These are phyloP conservation scores for Salmo trutta DNA, from an alignment of 2,797 vertebrate genomes.

Conservation along the genomic window DNA sequence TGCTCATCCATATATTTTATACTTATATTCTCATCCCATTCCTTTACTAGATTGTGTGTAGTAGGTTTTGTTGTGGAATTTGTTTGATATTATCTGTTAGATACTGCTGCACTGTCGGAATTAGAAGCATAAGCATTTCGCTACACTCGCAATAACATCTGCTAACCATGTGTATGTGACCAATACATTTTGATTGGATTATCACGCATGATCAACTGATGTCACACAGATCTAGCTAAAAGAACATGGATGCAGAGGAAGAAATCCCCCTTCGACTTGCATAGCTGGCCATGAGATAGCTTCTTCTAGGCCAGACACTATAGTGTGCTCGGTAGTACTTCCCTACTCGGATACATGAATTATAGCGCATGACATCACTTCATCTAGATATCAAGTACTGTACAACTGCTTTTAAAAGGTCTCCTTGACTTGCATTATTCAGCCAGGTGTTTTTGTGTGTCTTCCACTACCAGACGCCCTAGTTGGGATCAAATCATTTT, in stretches of 20 bases:
- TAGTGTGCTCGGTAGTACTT: neutral
- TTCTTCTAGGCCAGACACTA: neutral
- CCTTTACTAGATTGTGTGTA: no score
- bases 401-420: neutral
- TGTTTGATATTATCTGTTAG: no score
- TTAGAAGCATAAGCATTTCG: no score
- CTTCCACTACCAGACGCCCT: neutral
- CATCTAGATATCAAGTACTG: neutral
- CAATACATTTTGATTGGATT: neutral
- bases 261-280: no score
- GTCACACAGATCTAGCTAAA: neutral
- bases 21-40: no score
- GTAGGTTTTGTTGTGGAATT: no score
- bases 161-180: no score
- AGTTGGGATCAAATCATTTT: neutral
- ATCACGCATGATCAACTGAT: neutral
- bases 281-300: neutral
- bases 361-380: neutral
- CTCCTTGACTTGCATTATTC: neutral
- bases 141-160: no score
- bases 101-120: no score
- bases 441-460: neutral
- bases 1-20: no score
- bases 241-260: neutral
- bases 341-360: neutral